phyloP scores from a whole-genome alignment of 2,797 vertebrate genomes.

The Paratrypauchen microcephalus region DNA sequence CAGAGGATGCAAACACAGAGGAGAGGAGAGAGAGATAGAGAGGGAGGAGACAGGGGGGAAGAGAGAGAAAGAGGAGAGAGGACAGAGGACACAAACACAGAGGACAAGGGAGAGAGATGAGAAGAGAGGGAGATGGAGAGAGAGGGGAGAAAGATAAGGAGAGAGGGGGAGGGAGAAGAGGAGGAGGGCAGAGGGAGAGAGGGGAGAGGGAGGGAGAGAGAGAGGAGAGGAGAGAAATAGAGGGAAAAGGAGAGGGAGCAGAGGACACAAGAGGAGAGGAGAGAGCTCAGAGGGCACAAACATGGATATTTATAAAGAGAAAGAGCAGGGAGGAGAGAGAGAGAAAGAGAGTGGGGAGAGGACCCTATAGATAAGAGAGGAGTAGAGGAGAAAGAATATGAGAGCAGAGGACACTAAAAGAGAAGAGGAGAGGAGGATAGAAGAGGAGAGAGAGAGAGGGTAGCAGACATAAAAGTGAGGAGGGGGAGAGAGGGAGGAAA shows the following conservation, averaged over 20 bases:
- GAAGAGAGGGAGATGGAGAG: background rate
- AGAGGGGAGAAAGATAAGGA: background rate
- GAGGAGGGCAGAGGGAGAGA: background rate
- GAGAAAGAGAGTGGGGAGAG: background rate
- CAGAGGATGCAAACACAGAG: slow-evolving; percentile 72
- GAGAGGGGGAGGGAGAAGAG: background rate
- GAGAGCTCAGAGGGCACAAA: background rate
- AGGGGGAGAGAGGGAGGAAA: background rate
- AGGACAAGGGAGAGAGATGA: background rate
- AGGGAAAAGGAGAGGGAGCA: background rate
- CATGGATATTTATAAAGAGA: too few species aligned
- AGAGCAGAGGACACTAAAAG: too few species aligned
- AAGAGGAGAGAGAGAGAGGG: background rate
- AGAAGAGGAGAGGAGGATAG: too few species aligned
- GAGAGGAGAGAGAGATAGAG: too few species aligned
- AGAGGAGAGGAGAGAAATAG: background rate
- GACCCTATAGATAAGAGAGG: background rate
- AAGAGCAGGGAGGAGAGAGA: background rate
- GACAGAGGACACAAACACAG: too few species aligned
- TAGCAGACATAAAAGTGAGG: background rate
- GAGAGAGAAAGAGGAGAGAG: background rate
- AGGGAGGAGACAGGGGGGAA: too few species aligned
- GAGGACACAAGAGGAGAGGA: background rate
- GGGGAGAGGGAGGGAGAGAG: background rate
- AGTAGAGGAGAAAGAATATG: too few species aligned